Conservation (phyloP, 2,797 vertebrate species). For the Diceros bicornis region DNA sequence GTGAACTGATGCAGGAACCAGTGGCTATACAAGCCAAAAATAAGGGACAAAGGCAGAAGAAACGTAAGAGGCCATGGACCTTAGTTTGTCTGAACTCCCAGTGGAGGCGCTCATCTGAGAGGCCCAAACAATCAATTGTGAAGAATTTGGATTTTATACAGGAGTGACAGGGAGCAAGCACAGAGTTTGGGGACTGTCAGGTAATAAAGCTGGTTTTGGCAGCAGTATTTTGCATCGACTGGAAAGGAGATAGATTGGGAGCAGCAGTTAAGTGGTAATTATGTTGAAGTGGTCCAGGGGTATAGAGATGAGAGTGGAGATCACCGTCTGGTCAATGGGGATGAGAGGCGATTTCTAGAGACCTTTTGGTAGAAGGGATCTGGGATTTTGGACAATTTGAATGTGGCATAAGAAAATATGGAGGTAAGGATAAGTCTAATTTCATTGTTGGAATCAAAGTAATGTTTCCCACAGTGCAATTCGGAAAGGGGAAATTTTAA, state of each 20-base stretch:
- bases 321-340: neutral
- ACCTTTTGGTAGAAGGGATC: neutral
- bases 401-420: neutral
- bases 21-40: neutral
- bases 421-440: neutral
- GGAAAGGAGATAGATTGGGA: slow-evolving; percentile 31
- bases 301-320: slow-evolving; percentile 21
- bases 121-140: slow-evolving; percentile 53
- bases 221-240: slow-evolving; percentile 45
- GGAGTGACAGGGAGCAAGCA: slow-evolving; percentile 19
- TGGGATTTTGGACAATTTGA: slow-evolving; percentile 12
- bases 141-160: slow-evolving; percentile 65
- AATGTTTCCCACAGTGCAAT: neutral
- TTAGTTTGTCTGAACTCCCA: neutral
- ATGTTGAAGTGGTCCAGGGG: slow-evolving; percentile 17
- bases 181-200: neutral
- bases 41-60: neutral
- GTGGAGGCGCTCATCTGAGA: neutral
- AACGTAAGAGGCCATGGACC: too few relatives aligned
- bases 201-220: slow-evolving; percentile 38
- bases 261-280: slow-evolving; percentile 41
- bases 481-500: neutral
- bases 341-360: slow-evolving; percentile 9
- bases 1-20: neutral
- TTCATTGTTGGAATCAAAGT: neutral